Evolutionary conservation across 64 coral and sea anemone genomes (phyloP), one percentile per base, ranked within the genome.

Genomic region (Actinia equina): DNA sequence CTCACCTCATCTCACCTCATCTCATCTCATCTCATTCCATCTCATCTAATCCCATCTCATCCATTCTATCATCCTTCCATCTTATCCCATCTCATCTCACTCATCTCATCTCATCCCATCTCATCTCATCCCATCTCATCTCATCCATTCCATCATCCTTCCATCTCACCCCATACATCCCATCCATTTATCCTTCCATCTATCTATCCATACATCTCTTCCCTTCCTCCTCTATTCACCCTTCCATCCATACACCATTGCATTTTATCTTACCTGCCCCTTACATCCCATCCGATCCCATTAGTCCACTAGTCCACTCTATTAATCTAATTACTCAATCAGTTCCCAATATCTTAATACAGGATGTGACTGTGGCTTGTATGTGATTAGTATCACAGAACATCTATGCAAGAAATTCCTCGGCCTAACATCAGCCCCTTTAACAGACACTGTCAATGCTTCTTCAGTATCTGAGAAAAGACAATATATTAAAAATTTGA

Each of bases 301-400:
- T 27, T 27, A 3, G 1, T 13, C 25, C 23, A 15, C 3, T 9
- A 8, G 26, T 77, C 44, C 41, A 45, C 5, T 18, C 8, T 12
- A 42, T 37, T 78, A 42, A 15, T 10, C 1, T 2, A 17, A 12
- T 12, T 65, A 79, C 44, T 79, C 44, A 43, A 43, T 44, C 26
- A 41, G 12, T 44, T 81, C 2, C 42, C 69, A 18, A 26, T 25
- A 18, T 64, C 18, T 82, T n/a, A 20, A 22, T 59, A 43, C 82
- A 95, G 93, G 89, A 37, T 82, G 85, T 82, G 93, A 95, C 63
- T 95, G 93, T 82, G 93, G 93, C 64, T 56, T 95, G 19, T 95
- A 86, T 92, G 93, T 95, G 27, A 88, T 95, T 17, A 57, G 71
- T 17, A 20, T 95, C 23, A 86, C 89, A 22, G 89, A 95, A 79